Evolutionary conservation across 2,113 vertebrate species (phyloP), one percentile per base, ranked within the genome.

Genomic region (Periophthalmus modestus): DNA sequence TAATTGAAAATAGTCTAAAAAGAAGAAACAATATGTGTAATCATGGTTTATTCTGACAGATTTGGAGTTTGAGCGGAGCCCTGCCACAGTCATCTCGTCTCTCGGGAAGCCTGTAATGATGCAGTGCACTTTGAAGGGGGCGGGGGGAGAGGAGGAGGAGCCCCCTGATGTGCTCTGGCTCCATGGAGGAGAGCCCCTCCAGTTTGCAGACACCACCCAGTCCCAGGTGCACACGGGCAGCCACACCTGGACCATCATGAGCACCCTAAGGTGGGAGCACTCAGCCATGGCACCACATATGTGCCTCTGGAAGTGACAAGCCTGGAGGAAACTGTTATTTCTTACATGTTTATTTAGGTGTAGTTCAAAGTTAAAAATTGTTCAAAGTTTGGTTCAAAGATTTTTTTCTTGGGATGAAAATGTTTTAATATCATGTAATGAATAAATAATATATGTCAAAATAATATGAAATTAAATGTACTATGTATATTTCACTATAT

Each of bases 141-240:
- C 59, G 0, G 91, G 90, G 0, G 73, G 46, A 0, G 87, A 91
- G 18, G 86, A 88, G 0, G 90, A 87, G 2, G 93, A 92, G 7
- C 89, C 93, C 0, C 94, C 94, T 0, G 95, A 97, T n/a, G 93
- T 97, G 68, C 36, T 86, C 55, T 97, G 96, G 96, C 81, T 94
- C 39, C 91, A 73, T 48, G 92, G 95, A 0, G 89, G 87, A 0
- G 33, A 80, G 28, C 34, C 61, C 0, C 88, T 96, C 3, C 91
- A 92, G 54, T 65, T 83, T 7, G 93, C 93, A 0, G 94, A 97
- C 78, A 95, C 88, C 76, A 95, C 95, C 85, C 95, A 96, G 84
- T 82, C 91, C 61, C 94, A 95, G 81, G 59, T 94, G 43, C 91
- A 87, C 34, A 88, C 93, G 2, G 93, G 91, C 54, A 87, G 91